Evolutionary conservation across 2,113 vertebrate species (phyloP).

Genomic region (Gadus macrocephalus): DNA sequence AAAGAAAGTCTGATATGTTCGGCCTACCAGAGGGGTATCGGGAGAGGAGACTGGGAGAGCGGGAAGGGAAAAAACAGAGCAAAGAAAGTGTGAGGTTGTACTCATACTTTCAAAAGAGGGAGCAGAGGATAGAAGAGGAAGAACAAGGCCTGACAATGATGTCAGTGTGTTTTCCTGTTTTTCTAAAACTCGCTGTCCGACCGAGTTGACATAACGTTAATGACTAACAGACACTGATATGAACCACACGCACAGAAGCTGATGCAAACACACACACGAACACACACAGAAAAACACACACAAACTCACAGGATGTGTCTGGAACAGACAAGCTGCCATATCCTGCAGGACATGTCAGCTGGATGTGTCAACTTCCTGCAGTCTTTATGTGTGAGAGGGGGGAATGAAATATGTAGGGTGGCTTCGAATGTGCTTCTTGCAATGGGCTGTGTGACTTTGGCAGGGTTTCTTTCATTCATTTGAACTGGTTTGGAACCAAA

Average conservation of each 20-base stretch:
- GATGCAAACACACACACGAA: not conserved
- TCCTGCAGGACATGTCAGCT: constrained; percentile 34
- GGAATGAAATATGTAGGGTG: not conserved
- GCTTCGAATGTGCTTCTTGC: too few species aligned
- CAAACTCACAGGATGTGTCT: constrained; percentile 21
- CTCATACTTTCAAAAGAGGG: too few species aligned
- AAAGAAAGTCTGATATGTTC: not conserved
- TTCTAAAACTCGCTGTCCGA: constrained; percentile 27
- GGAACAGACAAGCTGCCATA: constrained; percentile 25
- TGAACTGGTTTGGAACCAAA: not conserved
- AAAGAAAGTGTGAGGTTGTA: not conserved
- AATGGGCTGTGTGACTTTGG: not conserved
- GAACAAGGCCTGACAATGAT: not conserved
- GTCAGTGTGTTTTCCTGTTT: constrained; percentile 30
- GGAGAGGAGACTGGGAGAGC: not conserved
- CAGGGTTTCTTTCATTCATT: not conserved
- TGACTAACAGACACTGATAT: constrained; percentile 16
- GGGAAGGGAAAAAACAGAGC: not conserved
- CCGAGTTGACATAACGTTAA: constrained; percentile 24
- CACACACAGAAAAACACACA: not conserved
- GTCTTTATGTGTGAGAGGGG: constrained; percentile 9
- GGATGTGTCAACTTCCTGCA: constrained; percentile 18
- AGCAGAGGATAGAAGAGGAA: constrained; percentile 17
- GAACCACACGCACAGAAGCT: not conserved
- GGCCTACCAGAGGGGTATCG: not conserved